Evolutionary conservation across 2,888 invertebrate genomes (phyloP).

Genomic region (Erebia aethiops): DNA sequence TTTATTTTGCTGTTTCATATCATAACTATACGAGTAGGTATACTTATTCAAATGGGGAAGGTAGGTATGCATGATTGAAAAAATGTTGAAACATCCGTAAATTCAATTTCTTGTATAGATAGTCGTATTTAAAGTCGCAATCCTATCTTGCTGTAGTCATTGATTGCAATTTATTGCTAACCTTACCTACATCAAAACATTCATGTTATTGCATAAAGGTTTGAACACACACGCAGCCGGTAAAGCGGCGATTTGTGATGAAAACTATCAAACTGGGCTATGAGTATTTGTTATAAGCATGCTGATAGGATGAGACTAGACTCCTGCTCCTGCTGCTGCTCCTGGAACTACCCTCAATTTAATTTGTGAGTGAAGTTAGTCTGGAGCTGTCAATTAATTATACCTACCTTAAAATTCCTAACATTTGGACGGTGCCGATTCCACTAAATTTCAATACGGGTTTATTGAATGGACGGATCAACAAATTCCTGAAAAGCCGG

Average conservation of each 20-base stretch:
- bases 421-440: too few species aligned
- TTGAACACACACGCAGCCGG: background rate
- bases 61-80: background rate
- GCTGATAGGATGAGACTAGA: too few species aligned
- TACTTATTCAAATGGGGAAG: background rate
- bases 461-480: too few species aligned
- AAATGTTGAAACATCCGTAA: background rate
- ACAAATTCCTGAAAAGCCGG: too few species aligned
- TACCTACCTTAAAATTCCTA: too few species aligned
- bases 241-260: background rate
- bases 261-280: background rate
- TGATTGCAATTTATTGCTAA: slow-evolving; percentile 58
- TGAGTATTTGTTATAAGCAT: too few species aligned
- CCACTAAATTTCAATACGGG: too few species aligned
- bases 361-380: too few species aligned
- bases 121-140: background rate
- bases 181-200: slow-evolving; percentile 25
- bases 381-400: too few species aligned
- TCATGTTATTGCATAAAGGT: background rate
- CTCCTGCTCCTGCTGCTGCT: too few species aligned
- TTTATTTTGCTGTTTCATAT: too few species aligned
- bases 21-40: background rate
- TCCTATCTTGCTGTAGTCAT: slow-evolving; percentile 36
- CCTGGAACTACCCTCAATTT: too few species aligned
- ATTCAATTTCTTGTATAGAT: background rate